A percentile compares a stretch with the other conserved stretches of the same genome.
phyloP scores from a whole-genome alignment of 2,113 vertebrate species.

The Lepidothrix coronata region DNA sequence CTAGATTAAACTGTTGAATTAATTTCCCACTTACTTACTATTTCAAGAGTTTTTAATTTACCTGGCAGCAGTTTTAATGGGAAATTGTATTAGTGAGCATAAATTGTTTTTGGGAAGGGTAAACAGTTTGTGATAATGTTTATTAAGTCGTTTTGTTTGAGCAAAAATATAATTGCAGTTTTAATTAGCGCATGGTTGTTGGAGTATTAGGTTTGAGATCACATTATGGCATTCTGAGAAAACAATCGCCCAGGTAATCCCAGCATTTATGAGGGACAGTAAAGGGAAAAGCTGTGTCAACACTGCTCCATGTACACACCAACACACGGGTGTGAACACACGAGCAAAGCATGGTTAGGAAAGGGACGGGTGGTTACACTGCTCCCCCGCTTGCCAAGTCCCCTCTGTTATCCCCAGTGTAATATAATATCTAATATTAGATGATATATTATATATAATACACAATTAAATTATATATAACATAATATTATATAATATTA shows the following conservation, averaged over 20 bases:
- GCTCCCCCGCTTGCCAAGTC: neutral
- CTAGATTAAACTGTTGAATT: constrained; percentile 88
- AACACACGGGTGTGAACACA: neutral
- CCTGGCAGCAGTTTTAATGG: constrained; percentile 86
- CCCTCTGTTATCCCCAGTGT: neutral
- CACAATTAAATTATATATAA: too few species aligned
- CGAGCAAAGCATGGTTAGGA: accelerated
- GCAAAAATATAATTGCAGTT: constrained; percentile 82
- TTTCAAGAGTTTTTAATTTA: constrained; percentile 88
- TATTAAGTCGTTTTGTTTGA: constrained; percentile 83
- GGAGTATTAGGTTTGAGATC: constrained; percentile 78
- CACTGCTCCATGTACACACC: neutral
- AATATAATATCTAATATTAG: neutral
- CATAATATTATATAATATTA: too few species aligned
- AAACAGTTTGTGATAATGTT: constrained; percentile 84
- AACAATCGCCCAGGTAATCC: constrained; percentile 73
- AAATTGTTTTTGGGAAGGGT: constrained; percentile 81
- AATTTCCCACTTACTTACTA: constrained; percentile 88
- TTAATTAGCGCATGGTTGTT: constrained; percentile 80
- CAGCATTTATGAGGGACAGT: constrained; percentile 55
- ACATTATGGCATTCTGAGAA: constrained; percentile 70
- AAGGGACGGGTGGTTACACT: neutral
- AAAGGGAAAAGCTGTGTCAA: constrained; percentile 31
- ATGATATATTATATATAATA: neutral
- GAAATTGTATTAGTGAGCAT: constrained; percentile 84